These are phyloP conservation scores for Dolichopus griseipennis DNA, from an alignment of 2,888 invertebrate species.

Conservation along the genomic window DNA sequence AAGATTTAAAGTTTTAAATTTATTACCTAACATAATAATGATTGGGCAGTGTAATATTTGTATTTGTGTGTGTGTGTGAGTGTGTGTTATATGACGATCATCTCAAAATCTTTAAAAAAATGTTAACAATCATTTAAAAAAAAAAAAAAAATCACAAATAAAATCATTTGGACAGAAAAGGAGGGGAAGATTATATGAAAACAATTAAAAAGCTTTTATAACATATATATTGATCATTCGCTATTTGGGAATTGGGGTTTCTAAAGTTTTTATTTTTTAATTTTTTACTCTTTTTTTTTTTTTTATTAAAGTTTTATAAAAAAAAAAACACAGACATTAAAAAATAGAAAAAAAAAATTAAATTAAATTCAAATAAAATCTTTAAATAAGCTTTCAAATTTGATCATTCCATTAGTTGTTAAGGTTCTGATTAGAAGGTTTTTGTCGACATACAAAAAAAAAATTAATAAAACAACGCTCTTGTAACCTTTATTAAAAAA, in stretches of 20 bases:
- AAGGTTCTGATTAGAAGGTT: slow-evolving; percentile 6
- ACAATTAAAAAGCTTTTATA: neutral
- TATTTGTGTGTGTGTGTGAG: too few relatives aligned
- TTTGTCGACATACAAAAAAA: neutral
- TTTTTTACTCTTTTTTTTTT: neutral
- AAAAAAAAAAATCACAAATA: neutral
- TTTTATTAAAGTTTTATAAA: too few relatives aligned
- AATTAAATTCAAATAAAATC: too few relatives aligned
- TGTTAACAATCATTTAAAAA: neutral
- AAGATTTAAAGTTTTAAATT: too few relatives aligned
- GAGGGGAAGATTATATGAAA: neutral
- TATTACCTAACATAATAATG: too few relatives aligned
- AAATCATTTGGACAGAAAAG: neutral
- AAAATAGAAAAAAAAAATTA: too few relatives aligned
- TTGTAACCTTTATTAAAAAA: too few relatives aligned
- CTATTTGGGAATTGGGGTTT: too few relatives aligned
- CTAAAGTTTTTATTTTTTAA: too few relatives aligned
- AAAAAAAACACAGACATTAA: too few relatives aligned
- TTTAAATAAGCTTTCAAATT: neutral
- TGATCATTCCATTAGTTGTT: slow-evolving; percentile 4
- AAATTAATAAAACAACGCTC: too few relatives aligned
- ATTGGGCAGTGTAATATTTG: too few relatives aligned
- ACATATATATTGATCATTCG: neutral
- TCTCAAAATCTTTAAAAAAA: neutral
- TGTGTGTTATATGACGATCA: neutral